These are phyloP conservation scores for Lasiurus borealis DNA, from an alignment of 2,113 vertebrate species.

Conservation along the genomic window DNA sequence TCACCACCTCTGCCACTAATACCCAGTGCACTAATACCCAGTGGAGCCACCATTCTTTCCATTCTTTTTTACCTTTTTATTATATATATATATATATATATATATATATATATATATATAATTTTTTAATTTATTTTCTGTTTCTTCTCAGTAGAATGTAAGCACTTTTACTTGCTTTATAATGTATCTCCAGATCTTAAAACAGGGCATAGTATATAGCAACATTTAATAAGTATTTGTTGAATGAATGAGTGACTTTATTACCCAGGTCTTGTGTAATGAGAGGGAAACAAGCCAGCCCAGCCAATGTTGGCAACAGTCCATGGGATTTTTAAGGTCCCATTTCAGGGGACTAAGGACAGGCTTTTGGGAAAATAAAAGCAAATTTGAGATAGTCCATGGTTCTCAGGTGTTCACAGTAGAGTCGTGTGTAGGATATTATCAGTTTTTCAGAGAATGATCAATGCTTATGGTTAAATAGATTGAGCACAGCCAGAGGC, in stretches of 20 bases:
- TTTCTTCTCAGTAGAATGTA: neutral
- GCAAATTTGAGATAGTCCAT: neutral
- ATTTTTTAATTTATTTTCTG: constrained; percentile 10
- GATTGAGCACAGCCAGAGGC: neutral
- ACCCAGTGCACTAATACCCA: neutral
- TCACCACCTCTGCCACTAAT: neutral
- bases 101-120: neutral
- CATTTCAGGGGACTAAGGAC: neutral
- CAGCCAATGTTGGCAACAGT: neutral
- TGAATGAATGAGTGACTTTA: neutral
- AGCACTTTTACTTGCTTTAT: constrained; percentile 25
- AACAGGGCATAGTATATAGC: neutral
- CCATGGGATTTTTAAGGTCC: neutral
- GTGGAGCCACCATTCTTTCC: neutral
- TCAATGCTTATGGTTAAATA: neutral
- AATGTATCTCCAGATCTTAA: neutral
- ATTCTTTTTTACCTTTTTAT: neutral
- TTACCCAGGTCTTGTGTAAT: neutral
- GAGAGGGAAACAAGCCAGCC: neutral
- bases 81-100: neutral
- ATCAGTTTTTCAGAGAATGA: neutral
- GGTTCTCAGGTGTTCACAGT: neutral
- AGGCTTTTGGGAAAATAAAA: neutral
- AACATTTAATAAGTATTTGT: constrained; percentile 16
- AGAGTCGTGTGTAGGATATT: neutral